phyloP scores from a whole-genome alignment of 1,140 invertebrate species.

The Drosophila santomea region DNA sequence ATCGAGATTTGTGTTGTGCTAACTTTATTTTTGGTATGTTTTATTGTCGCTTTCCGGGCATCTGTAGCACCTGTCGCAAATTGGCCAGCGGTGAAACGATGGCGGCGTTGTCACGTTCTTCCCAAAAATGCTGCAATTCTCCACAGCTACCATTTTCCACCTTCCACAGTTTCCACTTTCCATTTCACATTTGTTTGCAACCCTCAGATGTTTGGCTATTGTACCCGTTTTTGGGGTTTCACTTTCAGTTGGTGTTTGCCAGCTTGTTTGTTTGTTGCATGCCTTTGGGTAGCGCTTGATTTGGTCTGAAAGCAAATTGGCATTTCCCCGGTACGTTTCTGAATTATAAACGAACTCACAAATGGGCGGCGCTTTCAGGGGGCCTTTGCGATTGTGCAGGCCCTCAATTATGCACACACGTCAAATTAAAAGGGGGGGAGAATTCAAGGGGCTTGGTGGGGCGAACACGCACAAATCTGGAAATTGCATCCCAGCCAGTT shows the following conservation, averaged over 20 bases:
- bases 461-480: slow-evolving; percentile 40
- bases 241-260: slow-evolving; percentile 3
- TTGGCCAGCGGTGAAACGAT: slow-evolving; percentile 35
- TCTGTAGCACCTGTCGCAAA: slow-evolving; percentile 60
- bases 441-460: not conserved
- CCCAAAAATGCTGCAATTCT: slow-evolving; percentile 66
- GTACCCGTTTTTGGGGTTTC: slow-evolving; percentile 1
- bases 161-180: too few species aligned
- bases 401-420: slow-evolving; percentile 67
- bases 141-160: slow-evolving; percentile 12
- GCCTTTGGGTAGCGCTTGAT: slow-evolving; percentile 24
- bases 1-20: slow-evolving; percentile 13
- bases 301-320: slow-evolving; percentile 53
- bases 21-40: slow-evolving; percentile 37
- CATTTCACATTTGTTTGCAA: too few species aligned
- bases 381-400: slow-evolving; percentile 5
- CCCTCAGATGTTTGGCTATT: not conserved
- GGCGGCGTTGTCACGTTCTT: slow-evolving; percentile 62
- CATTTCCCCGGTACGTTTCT: slow-evolving; percentile 47
- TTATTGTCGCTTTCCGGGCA: slow-evolving; percentile 31
- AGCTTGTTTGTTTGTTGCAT: slow-evolving; percentile 18
- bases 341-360: slow-evolving; percentile 32
- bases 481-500: slow-evolving; percentile 30
- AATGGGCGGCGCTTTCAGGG: not conserved
- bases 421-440: not conserved